A percentile compares a stretch with the other conserved stretches of the same genome.
phyloP scores from a whole-genome alignment of 2,113 vertebrate genomes.

The Seriola quinqueradiata region DNA sequence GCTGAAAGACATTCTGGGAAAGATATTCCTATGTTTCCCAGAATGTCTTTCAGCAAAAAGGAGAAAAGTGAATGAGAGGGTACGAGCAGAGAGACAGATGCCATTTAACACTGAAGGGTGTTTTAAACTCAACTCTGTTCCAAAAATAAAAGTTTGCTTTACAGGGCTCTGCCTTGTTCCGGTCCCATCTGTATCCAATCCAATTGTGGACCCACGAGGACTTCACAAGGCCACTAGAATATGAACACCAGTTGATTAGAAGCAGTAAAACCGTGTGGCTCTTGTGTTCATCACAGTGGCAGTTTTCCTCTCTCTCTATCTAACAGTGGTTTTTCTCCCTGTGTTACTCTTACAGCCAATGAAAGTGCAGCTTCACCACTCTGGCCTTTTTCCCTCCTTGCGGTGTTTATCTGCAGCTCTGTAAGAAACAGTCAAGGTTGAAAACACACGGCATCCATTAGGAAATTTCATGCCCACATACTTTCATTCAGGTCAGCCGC shows the following conservation, averaged over 20 bases:
- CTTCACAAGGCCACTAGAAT: constrained; percentile 10
- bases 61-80: too few species aligned
- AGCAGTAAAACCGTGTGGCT: constrained; percentile 16
- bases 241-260: constrained; percentile 29
- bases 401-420: constrained; percentile 39
- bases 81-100: too few species aligned
- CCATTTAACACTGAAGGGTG: too few species aligned
- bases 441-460: constrained; percentile 74
- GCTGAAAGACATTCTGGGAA: too few species aligned
- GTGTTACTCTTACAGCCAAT: neutral
- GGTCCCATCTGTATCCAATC: too few species aligned
- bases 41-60: too few species aligned
- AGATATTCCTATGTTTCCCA: too few species aligned
- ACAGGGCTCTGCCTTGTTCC: neutral
- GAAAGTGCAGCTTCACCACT: constrained; percentile 14
- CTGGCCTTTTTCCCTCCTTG: neutral
- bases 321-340: constrained; percentile 8
- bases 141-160: too few species aligned
- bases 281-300: constrained; percentile 17
- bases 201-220: neutral
- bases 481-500: constrained; percentile 60
- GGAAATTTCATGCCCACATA: constrained; percentile 73
- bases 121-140: too few species aligned
- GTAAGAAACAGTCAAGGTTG: constrained; percentile 61
- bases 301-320: constrained; percentile 7